Evolutionary conservation across 2,888 invertebrate genomes (phyloP), one percentile per base, ranked within the genome.

Genomic region (Calliphora vomitoria): DNA sequence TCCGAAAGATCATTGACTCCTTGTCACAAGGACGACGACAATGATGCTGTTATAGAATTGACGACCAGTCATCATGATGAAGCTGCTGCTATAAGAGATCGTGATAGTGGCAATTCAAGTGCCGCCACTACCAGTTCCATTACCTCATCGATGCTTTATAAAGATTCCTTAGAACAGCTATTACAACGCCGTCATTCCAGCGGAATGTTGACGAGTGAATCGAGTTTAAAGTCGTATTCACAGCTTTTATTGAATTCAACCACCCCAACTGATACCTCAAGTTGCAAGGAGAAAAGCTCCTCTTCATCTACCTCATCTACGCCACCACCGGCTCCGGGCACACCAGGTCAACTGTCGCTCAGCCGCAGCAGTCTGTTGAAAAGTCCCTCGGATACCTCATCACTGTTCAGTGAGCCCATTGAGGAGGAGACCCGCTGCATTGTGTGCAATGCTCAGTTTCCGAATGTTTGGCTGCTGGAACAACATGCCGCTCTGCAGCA

Each of bases 401-500:
- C 93, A 35, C 90, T 93, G 47, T 93, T 93, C 86, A 92, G 92
- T 72, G 93, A 93, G 60, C 91, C 93, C 72, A 94, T 94, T 82
- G 94, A 94, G 89, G 94, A 94, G 89, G 94, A 94, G 89, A 94
- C 96, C 71, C 95, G 96, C 60, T 98, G 98, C 92, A 96, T 97
- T 74, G 96, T 97, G 15, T 98, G 98, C 93, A 96, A 97, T 91
- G 97, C 97, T 44, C 96, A 96, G 38, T 98, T 98, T 92, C 98
- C 98, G 31, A 97, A 97, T 62, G 95, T 97, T n/a, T 97, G 97
- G 97, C 95, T 97, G 50, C 94, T 98, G 75, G 97, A 98, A 92
- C 97, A 97, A 89, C 97, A 98, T 93, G 97, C 97, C 0, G 96
- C 97, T 0, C 94, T 98, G 25, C 97, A 98, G 92, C 98, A 98